phyloP scores from a whole-genome alignment of 2,888 invertebrate species.

The Agrotis ipsilon region DNA sequence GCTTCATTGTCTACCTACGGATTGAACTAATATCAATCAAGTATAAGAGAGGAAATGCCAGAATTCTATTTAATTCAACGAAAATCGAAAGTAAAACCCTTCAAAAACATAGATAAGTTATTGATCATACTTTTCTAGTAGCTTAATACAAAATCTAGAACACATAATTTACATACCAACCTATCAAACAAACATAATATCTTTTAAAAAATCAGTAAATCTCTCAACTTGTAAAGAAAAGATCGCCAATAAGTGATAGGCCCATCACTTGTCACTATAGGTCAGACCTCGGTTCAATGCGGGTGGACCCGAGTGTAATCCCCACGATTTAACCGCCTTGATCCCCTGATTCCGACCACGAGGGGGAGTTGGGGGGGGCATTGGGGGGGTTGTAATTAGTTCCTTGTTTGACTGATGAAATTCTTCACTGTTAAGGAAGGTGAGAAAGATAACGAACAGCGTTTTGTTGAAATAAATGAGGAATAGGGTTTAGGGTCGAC shows the following conservation, averaged over 20 bases:
- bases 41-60: too few relatives aligned
- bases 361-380: neutral
- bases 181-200: slow-evolving; percentile 1
- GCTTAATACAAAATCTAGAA: neutral
- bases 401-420: slow-evolving; percentile 61
- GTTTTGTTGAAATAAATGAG: slow-evolving; percentile 15
- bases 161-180: slow-evolving; percentile 9
- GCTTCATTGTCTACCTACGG: too few relatives aligned
- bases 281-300: slow-evolving; percentile 59
- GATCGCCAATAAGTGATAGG: slow-evolving; percentile 63
- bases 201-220: slow-evolving; percentile 59
- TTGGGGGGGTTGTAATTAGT: slow-evolving; percentile 55
- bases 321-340: slow-evolving; percentile 51
- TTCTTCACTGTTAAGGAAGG: slow-evolving; percentile 44
- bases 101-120: too few relatives aligned
- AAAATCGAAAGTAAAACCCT: too few relatives aligned
- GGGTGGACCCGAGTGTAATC: slow-evolving; percentile 57
- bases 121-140: too few relatives aligned
- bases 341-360: slow-evolving; percentile 46
- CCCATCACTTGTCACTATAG: slow-evolving; percentile 65
- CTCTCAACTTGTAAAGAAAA: slow-evolving; percentile 61
- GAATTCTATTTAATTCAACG: too few relatives aligned
- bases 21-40: too few relatives aligned
- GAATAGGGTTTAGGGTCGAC: neutral
- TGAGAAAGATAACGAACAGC: slow-evolving; percentile 10